Evolutionary conservation across 2,797 vertebrate genomes (phyloP).

Genomic region (Acanthurus leucopareius): DNA sequence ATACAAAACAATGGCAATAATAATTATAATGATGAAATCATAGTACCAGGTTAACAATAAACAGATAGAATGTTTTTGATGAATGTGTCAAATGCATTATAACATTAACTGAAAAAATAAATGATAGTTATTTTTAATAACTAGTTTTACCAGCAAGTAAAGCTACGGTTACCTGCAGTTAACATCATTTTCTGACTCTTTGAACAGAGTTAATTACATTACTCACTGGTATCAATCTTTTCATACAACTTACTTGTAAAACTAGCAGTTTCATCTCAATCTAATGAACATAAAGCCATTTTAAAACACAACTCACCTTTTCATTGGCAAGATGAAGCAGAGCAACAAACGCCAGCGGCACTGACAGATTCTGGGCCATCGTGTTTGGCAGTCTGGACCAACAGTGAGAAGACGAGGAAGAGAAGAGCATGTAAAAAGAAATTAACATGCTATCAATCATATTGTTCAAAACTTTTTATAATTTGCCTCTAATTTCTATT

Average conservation of each 20-base stretch:
- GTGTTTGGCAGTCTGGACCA: conserved; percentile 87
- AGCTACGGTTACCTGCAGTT: too few species aligned
- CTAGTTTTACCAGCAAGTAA: too few species aligned
- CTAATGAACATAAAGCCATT: background rate
- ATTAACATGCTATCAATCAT: conserved; percentile 10
- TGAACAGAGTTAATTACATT: too few species aligned
- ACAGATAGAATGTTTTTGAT: too few species aligned
- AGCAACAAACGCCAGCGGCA: conserved; percentile 93
- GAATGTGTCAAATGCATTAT: too few species aligned
- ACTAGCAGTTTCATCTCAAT: background rate
- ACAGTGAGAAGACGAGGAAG: background rate
- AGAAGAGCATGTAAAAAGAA: background rate
- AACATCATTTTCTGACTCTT: too few species aligned
- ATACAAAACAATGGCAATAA: too few species aligned
- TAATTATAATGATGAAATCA: too few species aligned
- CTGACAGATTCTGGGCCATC: conserved; percentile 93
- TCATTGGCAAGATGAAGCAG: conserved; percentile 96
- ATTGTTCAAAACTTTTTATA: background rate
- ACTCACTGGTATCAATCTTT: too few species aligned
- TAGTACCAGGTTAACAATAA: too few species aligned
- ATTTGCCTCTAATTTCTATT: background rate
- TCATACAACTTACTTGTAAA: background rate
- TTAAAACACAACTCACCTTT: conserved; percentile 84
- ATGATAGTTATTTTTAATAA: too few species aligned
- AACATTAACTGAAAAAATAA: too few species aligned